Evolutionary conservation across 35 echinoderm and acorn worm genomes (phyloP).

Genomic region (Strongylocentrotus purpuratus): DNA sequence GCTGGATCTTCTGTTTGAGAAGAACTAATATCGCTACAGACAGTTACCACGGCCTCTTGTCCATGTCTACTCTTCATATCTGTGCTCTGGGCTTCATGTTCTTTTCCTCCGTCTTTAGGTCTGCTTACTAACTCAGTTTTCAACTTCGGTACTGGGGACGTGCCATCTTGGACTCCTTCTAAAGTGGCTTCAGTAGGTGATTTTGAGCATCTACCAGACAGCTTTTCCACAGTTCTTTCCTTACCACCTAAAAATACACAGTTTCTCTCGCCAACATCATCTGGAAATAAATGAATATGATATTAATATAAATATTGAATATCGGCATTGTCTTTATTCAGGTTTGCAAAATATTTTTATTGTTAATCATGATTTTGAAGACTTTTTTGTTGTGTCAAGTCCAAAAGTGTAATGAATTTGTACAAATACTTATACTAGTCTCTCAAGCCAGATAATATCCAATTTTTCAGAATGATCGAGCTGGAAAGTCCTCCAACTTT

Average conservation of each 20-base stretch:
- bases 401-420: background rate
- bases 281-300: background rate
- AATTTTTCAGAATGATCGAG: too few species aligned
- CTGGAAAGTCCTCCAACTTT: background rate
- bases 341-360: background rate
- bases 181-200: background rate
- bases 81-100: background rate
- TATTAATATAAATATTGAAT: background rate
- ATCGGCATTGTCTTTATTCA: background rate
- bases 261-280: background rate
- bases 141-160: background rate
- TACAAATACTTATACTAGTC: too few species aligned
- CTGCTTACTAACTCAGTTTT: background rate
- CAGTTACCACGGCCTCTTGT: background rate
- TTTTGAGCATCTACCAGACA: background rate
- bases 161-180: background rate
- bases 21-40: background rate
- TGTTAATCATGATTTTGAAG: background rate
- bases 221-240: background rate
- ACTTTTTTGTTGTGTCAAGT: background rate
- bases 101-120: background rate
- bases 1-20: background rate
- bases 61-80: background rate
- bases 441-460: background rate
- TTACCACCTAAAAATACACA: background rate